Base-by-base conservation (phyloP, 2,888 invertebrate species). In the Lydus trimaculatus region DNA sequence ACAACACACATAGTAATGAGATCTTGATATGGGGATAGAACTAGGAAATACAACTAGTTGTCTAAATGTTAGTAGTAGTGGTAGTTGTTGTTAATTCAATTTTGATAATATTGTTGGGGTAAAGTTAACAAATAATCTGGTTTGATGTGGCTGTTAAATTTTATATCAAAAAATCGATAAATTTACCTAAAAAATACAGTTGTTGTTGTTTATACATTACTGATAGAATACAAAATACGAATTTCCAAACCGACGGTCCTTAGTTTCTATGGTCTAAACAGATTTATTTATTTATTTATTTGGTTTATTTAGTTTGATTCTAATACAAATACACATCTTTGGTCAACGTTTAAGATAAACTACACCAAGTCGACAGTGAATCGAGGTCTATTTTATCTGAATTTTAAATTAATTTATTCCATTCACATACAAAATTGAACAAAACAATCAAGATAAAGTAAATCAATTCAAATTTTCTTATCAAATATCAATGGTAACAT, bases 241-340 rank as follows among this genome's bases (percentile, higher is more conserved):
- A 28, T 58, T 31, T 31, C 52, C 33, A 58, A 48, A 56, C 28
- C 33, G 43, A 56, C 58, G 33, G 20, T 33, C 52, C 8, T 33
- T 31, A 33, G 31, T 15, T 56, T 52, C 15, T 31, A 0, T 4
- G 52, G 33, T 31, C 63, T 63, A 52, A n/a, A 60, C 33, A 15
- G 60, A 56, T 63, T 63, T 63, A 52, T 63, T 63, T 63, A 63
- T 63, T 43, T 43, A 43, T 43, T 17, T 43, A 43, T 43, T 43
- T 17, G n/a, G 39, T 43, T 63, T 63, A 63, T 56, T 56, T 63
- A 43, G 43, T 63, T 63, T 17, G 20, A 48, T 48, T 52, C 13
- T 23, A 63, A 63, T 28, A n/a, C 52, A 63, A 63, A 63, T 62
- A 62, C 17, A 28, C 31, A 63, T 31, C 17, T 13, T 6, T 39